Evolutionary conservation across 2,888 invertebrate genomes (phyloP), one percentile per base, ranked within the genome.

Genomic region (Herminia tarsipennalis): DNA sequence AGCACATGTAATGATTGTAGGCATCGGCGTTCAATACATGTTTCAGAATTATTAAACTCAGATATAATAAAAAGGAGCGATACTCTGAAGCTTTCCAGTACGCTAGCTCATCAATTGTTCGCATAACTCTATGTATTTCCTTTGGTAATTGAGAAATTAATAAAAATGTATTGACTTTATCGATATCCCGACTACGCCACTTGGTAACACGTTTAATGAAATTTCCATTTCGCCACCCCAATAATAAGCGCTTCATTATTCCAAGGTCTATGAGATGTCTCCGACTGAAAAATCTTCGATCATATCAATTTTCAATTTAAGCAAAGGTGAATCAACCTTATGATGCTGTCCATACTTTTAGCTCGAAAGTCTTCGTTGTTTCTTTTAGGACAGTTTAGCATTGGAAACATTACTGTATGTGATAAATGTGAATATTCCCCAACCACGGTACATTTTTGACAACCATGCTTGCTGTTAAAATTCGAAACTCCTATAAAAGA

Each of bases 371-470:
- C 34, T 2, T 21, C 17, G 18, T 52, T 29, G 12, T 27, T 52
- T 37, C 47, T 39, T 32, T 29, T 34, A 13, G 36, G 17, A 20
- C 38, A 34, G n/a, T 37, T 20, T 5, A 9, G 5, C 5, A 2
- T 21, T 12, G 13, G 27, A 9, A 52, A 52, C 2, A 45, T 17
- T 4, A 65, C 59, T 16, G 58, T 64, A 43, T 54, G 44, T 10
- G 62, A 61, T 28, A n/a, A 12, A 22, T 61, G 57, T 0, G 68
- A 68, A 28, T 68, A 66, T 35, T 65, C 65, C 8, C 66, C 69
- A 1, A 65, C 40, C 0, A 48, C 50, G 0, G 55, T 49, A 35
- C 59, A 66, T 35, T 66, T 63, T 9, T 57, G 32, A 28, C 58
- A 63, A 2, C 61, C 63, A 8, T 63, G 54, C 16, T 49, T 57